Percentiles rank a stretch among this genome's conserved stretches.
Evolutionary conservation across 2,888 invertebrate genomes (phyloP).

Genomic region (Chrysotoxum bicinctum): DNA sequence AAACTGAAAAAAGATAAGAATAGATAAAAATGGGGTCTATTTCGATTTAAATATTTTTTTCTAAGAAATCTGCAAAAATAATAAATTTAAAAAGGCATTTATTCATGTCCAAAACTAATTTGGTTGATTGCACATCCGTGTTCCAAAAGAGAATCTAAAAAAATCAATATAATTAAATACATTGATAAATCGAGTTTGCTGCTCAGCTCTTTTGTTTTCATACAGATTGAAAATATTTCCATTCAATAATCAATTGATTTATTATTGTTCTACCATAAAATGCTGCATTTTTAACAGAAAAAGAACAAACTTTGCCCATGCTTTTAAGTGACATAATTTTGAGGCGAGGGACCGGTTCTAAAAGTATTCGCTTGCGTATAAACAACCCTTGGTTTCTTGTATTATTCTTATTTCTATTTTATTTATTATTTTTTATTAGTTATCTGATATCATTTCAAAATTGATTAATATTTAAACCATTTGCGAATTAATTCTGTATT

Average conservation of each 20-base stretch:
- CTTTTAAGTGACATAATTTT: constrained; percentile 44
- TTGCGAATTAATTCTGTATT: constrained; percentile 38
- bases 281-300: constrained; percentile 1
- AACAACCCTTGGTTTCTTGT: constrained; percentile 25
- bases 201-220: constrained; percentile 50
- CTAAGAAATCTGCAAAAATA: neutral
- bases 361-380: neutral
- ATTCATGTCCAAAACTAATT: neutral
- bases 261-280: constrained; percentile 10
- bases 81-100: neutral
- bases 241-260: constrained; percentile 19
- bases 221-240: neutral
- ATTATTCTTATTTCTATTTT: neutral
- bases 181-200: constrained; percentile 33
- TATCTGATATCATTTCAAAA: constrained; percentile 20
- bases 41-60: neutral
- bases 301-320: constrained; percentile 42
- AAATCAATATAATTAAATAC: too few relatives aligned
- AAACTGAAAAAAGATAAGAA: constrained; percentile 64
- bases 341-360: constrained; percentile 22
- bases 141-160: too few relatives aligned
- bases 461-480: constrained; percentile 20
- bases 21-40: neutral
- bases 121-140: neutral
- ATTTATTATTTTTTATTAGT: neutral